phyloP scores from a whole-genome alignment of 2,888 invertebrate genomes.

The Papilio demoleus region DNA sequence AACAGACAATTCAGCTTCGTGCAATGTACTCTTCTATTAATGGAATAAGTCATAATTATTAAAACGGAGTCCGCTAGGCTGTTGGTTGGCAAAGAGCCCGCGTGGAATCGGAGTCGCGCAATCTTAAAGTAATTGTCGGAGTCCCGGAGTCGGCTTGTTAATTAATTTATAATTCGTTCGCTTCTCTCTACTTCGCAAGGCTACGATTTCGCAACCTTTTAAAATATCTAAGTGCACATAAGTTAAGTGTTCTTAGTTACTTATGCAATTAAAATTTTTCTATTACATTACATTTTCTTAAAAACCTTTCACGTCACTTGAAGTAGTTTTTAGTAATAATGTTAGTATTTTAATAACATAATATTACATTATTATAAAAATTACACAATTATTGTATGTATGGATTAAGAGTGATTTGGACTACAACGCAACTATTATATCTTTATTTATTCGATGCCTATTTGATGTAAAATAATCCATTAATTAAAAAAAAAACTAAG shows the following conservation, averaged over 20 bases:
- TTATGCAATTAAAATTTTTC: constrained; percentile 1
- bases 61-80: constrained; percentile 60
- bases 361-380: too few relatives aligned
- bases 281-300: neutral
- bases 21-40: constrained; percentile 54
- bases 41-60: constrained; percentile 70
- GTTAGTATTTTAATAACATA: too few relatives aligned
- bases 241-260: constrained; percentile 19
- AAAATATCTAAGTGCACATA: constrained; percentile 50
- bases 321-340: too few relatives aligned
- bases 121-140: constrained; percentile 72
- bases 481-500: too few relatives aligned
- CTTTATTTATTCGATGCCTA: too few relatives aligned
- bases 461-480: too few relatives aligned
- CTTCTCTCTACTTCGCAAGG: constrained; percentile 59
- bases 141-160: constrained; percentile 66
- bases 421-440: too few relatives aligned
- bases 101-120: constrained; percentile 60
- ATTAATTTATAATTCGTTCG: constrained; percentile 76
- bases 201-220: constrained; percentile 49
- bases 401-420: too few relatives aligned
- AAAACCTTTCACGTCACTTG: too few relatives aligned
- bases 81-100: constrained; percentile 68
- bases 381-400: too few relatives aligned
- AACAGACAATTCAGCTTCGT: constrained; percentile 38